Base-by-base conservation (phyloP, 1,140 invertebrate genomes). In the Berghia stephanieae region DNA sequence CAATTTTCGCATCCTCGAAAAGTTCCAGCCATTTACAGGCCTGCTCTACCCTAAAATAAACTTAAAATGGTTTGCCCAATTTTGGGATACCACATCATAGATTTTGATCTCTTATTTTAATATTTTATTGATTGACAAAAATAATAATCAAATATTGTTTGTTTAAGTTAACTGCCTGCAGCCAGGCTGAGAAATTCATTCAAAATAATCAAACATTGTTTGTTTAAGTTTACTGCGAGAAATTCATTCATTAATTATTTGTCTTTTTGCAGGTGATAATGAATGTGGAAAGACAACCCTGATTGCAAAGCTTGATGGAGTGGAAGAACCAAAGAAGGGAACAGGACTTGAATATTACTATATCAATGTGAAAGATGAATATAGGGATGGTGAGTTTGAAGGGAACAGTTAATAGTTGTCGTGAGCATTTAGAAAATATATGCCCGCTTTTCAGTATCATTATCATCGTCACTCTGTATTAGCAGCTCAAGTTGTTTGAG, bases 311-410 rank as follows among this genome's bases (percentile, higher is more conserved):
- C 87, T 93, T 52, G 91, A 92, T 79, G 89, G 96, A 74, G 94
- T 96, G 66, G 96, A 98, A 86, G 96, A 98, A 90, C 96, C 96
- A 3, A 98, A 96, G 89, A 98, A 98, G 91, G 98, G 97, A 52
- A 96, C 96, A 57, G 98, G 97, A 8, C 91, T 99, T 78, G 98
- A 99, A 91, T 99, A 99, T 90, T 96, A 97, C 76, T 99, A 98
- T 87, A 96, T 99, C 86, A 96, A 98, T 91, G 96, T 99, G 73
- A 93, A 97, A 88, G 98, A 99, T 92, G 98, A 99, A 91, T 99
- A 99, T 89, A 93, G 97, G 92, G 98, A 99, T 92, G 96, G 96
- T 97, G 91, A 91, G 81, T 83, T 27, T 52, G n/a, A n/a, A 34
- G 21, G 1, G 31, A 72, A 72, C 18, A 49, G 42, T 69, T 1